These are phyloP conservation scores for Agrotis ipsilon DNA, from an alignment of 2,888 invertebrate genomes.

Conservation along the genomic window DNA sequence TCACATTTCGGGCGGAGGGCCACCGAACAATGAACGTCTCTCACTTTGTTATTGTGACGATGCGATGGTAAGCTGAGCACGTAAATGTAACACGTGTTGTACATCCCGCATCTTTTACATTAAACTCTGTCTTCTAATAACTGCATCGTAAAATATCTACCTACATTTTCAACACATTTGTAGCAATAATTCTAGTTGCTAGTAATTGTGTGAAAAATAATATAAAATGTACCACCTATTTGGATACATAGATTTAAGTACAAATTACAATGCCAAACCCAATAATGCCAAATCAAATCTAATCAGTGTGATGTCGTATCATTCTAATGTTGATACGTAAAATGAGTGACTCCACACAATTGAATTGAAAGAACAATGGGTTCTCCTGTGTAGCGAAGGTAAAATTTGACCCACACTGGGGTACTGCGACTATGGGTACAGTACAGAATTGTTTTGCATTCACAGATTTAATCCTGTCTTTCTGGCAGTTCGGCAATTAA, in stretches of 20 bases:
- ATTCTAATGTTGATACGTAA: conserved; percentile 67
- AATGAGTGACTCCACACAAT: conserved; percentile 71
- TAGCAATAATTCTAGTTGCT: too few relatives aligned
- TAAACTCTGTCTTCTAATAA: conserved; percentile 1
- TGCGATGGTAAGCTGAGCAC: conserved; percentile 76
- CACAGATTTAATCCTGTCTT: conserved; percentile 4
- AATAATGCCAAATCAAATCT: conserved; percentile 65
- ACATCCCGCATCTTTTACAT: conserved; percentile 62
- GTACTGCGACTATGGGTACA: conserved; percentile 7
- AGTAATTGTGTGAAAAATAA: too few relatives aligned
- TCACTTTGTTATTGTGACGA: conserved; percentile 85
- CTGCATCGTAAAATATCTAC: conserved; percentile 1
- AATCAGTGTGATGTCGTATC: conserved; percentile 69
- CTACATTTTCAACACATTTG: too few relatives aligned
- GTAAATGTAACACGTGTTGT: conserved; percentile 86
- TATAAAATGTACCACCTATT: too few relatives aligned
- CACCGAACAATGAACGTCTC: conserved; percentile 83
- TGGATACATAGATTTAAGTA: conserved; percentile 48
- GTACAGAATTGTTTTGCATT: conserved; percentile 19
- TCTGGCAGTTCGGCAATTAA: conserved; percentile 4
- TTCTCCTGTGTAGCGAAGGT: conserved; percentile 66
- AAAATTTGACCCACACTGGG: conserved; percentile 62
- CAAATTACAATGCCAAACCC: conserved; percentile 63
- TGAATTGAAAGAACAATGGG: conserved; percentile 76
- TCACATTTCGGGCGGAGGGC: conserved; percentile 73